Conservation (phyloP, 2,888 invertebrate genomes). For the Chrysolina oricalcia region DNA sequence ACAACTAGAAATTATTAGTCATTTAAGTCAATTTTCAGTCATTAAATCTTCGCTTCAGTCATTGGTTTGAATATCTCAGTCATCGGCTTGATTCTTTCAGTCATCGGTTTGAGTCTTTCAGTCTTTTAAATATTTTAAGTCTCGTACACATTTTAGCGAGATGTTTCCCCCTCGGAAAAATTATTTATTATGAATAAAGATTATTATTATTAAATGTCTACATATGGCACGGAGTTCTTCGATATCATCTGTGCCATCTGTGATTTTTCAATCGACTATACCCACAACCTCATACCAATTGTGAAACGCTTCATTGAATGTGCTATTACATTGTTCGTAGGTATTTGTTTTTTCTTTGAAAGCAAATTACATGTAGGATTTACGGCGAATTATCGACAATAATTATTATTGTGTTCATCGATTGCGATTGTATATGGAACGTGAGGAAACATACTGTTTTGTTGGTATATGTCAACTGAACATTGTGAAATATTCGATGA, state of each 20-base stretch:
- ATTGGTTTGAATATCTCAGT: no score
- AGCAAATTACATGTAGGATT: conserved; percentile 29
- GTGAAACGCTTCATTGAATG: conserved; percentile 17
- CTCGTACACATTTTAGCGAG: no score
- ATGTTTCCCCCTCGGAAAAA: no score
- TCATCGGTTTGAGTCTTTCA: no score
- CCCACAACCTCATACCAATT: conserved; percentile 12
- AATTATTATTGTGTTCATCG: conserved; percentile 19
- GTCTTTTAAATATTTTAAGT: no score
- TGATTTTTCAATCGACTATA: conserved; percentile 13
- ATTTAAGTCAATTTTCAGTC: no score
- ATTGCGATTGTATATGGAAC: not conserved
- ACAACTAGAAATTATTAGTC: no score
- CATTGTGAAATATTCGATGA: conserved; percentile 1
- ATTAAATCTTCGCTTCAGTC: no score
- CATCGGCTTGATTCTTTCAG: no score
- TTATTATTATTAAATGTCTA: not conserved
- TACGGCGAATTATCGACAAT: conserved; percentile 35
- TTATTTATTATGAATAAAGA: no score
- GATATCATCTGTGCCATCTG: not conserved
- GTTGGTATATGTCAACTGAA: conserved; percentile 13
- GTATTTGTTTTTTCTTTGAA: conserved; percentile 25
- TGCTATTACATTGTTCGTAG: conserved; percentile 22
- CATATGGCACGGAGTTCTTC: not conserved
- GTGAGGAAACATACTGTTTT: conserved; percentile 19